A percentile compares a stretch with the other conserved stretches of the same genome.
Evolutionary conservation across 2,113 vertebrate species (phyloP).

Genomic region (Lagenorhynchus albirostris): DNA sequence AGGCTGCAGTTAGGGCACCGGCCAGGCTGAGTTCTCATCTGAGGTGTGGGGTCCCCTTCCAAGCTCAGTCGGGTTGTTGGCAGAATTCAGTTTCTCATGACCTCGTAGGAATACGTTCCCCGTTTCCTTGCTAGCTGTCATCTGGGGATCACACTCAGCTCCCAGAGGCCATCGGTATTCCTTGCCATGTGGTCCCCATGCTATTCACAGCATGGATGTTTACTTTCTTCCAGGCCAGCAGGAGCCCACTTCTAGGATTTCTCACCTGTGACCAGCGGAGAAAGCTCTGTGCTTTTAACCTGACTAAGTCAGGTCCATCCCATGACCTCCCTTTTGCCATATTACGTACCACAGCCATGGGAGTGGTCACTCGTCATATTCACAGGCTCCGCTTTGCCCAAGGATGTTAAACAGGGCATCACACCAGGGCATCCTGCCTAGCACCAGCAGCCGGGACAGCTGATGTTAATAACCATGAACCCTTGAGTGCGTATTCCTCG

Average conservation of each 20-base stretch:
- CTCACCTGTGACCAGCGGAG: not conserved
- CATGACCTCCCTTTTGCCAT: not conserved
- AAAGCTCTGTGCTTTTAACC: not conserved
- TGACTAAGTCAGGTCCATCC: not conserved
- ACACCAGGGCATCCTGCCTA: too few relatives aligned
- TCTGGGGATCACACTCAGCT: not conserved
- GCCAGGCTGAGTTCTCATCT: not conserved
- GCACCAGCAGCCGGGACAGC: not conserved
- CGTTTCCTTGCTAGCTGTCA: not conserved
- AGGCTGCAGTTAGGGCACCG: rapidly evolving
- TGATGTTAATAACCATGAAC: not conserved
- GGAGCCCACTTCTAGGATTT: not conserved
- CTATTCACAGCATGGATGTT: not conserved
- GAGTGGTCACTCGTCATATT: rapidly evolving
- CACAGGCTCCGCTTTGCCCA: too few relatives aligned
- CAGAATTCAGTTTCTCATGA: not conserved
- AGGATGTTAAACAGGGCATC: not conserved
- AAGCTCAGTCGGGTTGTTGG: not conserved
- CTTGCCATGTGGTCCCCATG: not conserved
- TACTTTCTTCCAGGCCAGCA: not conserved
- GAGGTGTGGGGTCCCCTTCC: not conserved
- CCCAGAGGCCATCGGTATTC: not conserved
- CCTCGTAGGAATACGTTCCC: not conserved
- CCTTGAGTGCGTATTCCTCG: not conserved
- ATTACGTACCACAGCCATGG: not conserved